phyloP scores from a whole-genome alignment of 2,113 vertebrate genomes.

The Centropus unirufus region DNA sequence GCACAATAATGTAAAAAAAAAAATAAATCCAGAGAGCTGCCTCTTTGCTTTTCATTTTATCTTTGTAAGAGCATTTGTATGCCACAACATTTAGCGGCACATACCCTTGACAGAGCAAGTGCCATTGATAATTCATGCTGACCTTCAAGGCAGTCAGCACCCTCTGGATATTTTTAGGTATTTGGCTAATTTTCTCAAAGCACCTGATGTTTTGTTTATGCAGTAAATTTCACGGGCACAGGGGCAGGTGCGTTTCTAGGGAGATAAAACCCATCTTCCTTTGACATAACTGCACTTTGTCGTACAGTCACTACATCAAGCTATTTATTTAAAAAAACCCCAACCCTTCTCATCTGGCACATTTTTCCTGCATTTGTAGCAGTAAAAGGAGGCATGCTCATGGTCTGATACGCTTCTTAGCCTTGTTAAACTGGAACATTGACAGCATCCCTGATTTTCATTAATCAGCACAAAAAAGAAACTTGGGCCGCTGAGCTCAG shows the following conservation, averaged over 20 bases:
- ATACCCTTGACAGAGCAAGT: constrained; percentile 31
- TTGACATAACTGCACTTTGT: not conserved
- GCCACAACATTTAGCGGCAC: not conserved
- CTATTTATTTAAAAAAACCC: not conserved
- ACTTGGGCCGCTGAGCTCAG: not conserved
- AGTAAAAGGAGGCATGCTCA: not conserved
- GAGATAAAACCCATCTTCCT: not conserved
- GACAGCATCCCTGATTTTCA: not conserved
- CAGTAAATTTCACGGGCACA: constrained; percentile 16
- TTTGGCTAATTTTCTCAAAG: constrained; percentile 53
- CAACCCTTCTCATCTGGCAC: not conserved
- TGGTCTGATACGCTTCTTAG: not conserved
- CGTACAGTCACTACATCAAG: not conserved
- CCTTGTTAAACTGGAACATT: not conserved
- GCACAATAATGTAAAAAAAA: constrained; percentile 23
- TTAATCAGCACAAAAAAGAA: not conserved
- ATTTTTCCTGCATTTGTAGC: not conserved
- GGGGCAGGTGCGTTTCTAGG: constrained; percentile 14
- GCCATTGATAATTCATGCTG: constrained; percentile 14
- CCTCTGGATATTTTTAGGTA: constrained; percentile 53
- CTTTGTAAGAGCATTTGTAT: not conserved
- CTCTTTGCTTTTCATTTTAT: not conserved
- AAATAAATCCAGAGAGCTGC: not conserved
- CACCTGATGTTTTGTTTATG: constrained; percentile 61
- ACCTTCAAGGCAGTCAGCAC: constrained; percentile 57